Percentiles rank a stretch among this genome's conserved stretches.
Conservation (phyloP, 2,113 vertebrate species). For the Chaenocephalus aceratus region DNA sequence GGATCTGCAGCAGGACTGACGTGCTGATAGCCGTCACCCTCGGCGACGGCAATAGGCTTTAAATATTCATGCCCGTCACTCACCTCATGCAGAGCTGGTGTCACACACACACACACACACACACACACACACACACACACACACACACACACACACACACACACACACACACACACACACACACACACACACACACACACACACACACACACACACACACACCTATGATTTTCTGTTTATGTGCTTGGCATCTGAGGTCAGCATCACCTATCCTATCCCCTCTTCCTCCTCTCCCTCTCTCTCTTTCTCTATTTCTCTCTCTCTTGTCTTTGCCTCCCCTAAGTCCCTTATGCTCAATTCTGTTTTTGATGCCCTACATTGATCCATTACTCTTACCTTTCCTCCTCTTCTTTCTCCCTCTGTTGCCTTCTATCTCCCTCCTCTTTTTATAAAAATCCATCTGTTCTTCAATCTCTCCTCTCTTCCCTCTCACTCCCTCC, state of each 20-base stretch:
- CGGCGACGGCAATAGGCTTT: conserved; percentile 67
- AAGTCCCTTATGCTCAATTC: conserved; percentile 19
- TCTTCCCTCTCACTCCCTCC: conserved; percentile 5
- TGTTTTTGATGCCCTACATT: conserved; percentile 28
- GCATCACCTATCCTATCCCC: conserved; percentile 5
- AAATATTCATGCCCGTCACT: conserved; percentile 84
- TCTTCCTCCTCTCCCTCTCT: not conserved
- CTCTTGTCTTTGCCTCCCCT: conserved; percentile 10
- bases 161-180: not conserved
- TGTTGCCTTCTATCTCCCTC: conserved; percentile 14
- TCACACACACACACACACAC: conserved; percentile 21
- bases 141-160: not conserved
- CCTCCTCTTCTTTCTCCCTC: conserved; percentile 7
- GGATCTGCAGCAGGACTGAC: conserved; percentile 65
- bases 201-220: conserved; percentile 3
- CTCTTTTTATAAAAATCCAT: conserved; percentile 23
- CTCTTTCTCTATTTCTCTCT: conserved; percentile 4
- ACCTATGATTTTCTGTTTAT: conserved; percentile 19
- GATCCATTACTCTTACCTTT: conserved; percentile 26
- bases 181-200: not conserved
- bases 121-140: not conserved
- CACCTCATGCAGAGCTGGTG: conserved; percentile 57
- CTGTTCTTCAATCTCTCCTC: conserved; percentile 19
- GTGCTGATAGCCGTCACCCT: conserved; percentile 71
- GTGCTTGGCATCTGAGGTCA: conserved; percentile 18